Evolutionary conservation across 2,113 vertebrate species (phyloP), one percentile per base, ranked within the genome.

Genomic region (Setophaga kirtlandii): DNA sequence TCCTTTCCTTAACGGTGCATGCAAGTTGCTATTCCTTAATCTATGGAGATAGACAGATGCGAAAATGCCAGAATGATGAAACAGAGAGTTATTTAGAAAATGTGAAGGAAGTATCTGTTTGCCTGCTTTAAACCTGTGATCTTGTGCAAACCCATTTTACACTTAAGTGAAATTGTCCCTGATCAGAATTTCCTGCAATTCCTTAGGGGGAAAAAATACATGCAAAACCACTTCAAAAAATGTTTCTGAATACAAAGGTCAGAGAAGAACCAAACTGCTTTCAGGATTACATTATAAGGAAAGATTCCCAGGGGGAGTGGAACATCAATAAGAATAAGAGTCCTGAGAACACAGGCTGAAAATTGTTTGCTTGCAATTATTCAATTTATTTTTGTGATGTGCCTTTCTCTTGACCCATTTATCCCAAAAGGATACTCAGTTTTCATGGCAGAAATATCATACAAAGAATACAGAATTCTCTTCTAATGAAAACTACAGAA

Each of bases 191-290:
- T 93, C 53, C 74, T 90, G 76, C 16, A 67, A 71, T 63, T 89
- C 83, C 68, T 67, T 50, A 37, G 30, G 37, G 69, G 65, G 18
- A 8, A 15, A 64, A 93, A 79, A 5, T 42, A 73, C 44, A 93
- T 83, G 59, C 84, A 94, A 96, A 97, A 81, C 33, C 62, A 67
- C 59, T 87, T 91, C 63, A 93, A 94, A 50, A 92, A 94, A 94
- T 90, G 77, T 82, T 96, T 95, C 76, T 90, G 82, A 95, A 96
- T 69, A 55, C 65, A 94, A 96, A 95, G 86, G 87, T 94, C 91
- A 93, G 65, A 91, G 58, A 93, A 95, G 39, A 96, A 83, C 18
- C 74, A 84, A 93, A 78, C 52, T 47, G 49, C 39, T 90, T 95
- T 78, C 17, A 55, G 90, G 78, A 93, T 92, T 89, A 85, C 53